phyloP scores from a whole-genome alignment of 2,797 vertebrate genomes.

The Sebastes itinus region DNA sequence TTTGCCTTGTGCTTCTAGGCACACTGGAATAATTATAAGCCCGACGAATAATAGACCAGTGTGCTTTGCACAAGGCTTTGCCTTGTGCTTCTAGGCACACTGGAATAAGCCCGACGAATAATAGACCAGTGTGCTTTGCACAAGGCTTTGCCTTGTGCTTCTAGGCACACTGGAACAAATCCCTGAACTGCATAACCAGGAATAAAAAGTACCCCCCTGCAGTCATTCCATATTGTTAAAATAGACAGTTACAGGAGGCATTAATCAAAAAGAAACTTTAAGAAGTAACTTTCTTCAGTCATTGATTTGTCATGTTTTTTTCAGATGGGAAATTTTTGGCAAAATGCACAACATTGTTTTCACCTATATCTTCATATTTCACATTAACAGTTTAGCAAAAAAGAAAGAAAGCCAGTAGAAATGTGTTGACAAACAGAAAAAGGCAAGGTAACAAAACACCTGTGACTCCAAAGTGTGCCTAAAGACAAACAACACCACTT shows the following conservation, averaged over 20 bases:
- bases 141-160: no score
- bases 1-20: no score
- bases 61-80: no score
- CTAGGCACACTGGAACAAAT: no score
- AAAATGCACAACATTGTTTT: neutral
- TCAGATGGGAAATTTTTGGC: neutral
- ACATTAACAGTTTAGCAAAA: neutral
- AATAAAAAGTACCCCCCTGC: neutral
- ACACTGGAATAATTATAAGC: no score
- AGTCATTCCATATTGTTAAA: neutral
- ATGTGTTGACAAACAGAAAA: neutral
- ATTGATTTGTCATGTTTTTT: neutral
- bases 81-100: no score
- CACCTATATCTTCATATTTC: neutral
- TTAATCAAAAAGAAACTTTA: neutral
- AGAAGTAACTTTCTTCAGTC: neutral
- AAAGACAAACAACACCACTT: slow-evolving; percentile 9
- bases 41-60: no score
- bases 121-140: no score
- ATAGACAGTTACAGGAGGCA: neutral
- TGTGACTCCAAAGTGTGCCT: neutral
- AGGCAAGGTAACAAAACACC: neutral
- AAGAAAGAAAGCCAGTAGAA: neutral
- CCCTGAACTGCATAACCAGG: neutral
- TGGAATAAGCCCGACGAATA: no score